A percentile compares a stretch with the other conserved stretches of the same genome.
Conservation (phyloP, 37 sponge, comb jelly and placozoan species). For the Ianthella basta region DNA sequence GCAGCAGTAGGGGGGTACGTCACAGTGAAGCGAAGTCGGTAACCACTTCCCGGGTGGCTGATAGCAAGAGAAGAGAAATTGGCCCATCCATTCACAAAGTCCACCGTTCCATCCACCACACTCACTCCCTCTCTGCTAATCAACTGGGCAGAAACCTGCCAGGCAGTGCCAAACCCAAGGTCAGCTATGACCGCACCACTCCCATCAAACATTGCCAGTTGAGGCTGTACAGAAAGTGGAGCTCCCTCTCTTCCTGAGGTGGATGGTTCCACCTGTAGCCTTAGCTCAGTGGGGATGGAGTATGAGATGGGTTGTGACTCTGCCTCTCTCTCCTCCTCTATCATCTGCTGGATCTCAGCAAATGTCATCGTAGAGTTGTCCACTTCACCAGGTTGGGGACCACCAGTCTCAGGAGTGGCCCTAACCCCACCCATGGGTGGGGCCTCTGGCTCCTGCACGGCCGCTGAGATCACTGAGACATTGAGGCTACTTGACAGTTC, state of each 20-base stretch:
- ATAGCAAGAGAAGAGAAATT: slow-evolving; percentile 61
- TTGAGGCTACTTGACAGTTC: slow-evolving; percentile 57
- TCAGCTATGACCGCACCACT: slow-evolving; percentile 22
- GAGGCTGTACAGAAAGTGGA: not conserved
- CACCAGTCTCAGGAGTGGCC: slow-evolving; percentile 68
- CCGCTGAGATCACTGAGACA: slow-evolving; percentile 39
- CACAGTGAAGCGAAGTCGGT: slow-evolving; percentile 51
- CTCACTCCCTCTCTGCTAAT: slow-evolving; percentile 31
- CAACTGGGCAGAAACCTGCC: slow-evolving; percentile 57
- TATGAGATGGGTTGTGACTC: not conserved
- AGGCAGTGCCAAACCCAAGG: slow-evolving; percentile 44
- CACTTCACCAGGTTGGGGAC: slow-evolving; percentile 61
- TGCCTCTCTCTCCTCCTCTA: slow-evolving; percentile 9
- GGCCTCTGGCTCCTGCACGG: slow-evolving; percentile 53
- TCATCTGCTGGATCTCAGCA: slow-evolving; percentile 39
- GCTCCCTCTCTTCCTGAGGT: slow-evolving; percentile 26
- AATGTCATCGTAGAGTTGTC: slow-evolving; percentile 32
- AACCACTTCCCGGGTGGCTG: slow-evolving; percentile 59
- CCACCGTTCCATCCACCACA: slow-evolving; percentile 14
- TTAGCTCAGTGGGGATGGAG: not conserved
- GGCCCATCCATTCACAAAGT: slow-evolving; percentile 62
- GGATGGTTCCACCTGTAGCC: not conserved
- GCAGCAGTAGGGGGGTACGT: slow-evolving; percentile 52
- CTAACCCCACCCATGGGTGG: slow-evolving; percentile 51
- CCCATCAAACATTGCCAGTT: slow-evolving; percentile 51